Conservation (phyloP, 1,140 invertebrate genomes). For the Aphelenchoides fujianensis region DNA sequence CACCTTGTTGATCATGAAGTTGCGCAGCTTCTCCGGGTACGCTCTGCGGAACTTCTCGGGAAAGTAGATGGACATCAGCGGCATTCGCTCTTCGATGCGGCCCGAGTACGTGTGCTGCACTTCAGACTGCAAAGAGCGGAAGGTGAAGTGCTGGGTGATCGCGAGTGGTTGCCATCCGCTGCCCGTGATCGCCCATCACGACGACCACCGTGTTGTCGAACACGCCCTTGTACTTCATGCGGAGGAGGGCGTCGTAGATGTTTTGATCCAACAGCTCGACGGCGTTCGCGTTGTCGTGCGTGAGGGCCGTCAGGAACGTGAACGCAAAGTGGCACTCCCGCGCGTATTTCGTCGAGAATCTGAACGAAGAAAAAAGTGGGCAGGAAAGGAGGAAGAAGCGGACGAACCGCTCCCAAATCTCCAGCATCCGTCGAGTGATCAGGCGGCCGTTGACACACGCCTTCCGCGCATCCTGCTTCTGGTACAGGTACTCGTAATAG, state of each 20-base stretch:
- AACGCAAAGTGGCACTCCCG: constrained; percentile 2
- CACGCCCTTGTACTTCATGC: constrained; percentile 16
- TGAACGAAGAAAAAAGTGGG: neutral
- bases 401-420: constrained; percentile 14
- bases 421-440: neutral
- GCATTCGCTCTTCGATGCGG: constrained; percentile 61
- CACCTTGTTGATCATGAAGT: constrained; percentile 39
- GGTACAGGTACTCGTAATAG: constrained; percentile 14
- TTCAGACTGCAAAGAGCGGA: constrained; percentile 11
- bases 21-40: constrained; percentile 16
- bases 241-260: constrained; percentile 1
- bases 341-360: neutral
- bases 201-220: constrained; percentile 64
- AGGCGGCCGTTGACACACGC: constrained; percentile 7
- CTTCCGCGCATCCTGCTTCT: neutral
- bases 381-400: neutral
- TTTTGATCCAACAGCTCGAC: neutral
- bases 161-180: constrained; percentile 45
- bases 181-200: constrained; percentile 64
- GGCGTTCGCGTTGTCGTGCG: constrained; percentile 13
- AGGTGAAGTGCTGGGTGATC: neutral
- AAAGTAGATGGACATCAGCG: constrained; percentile 50
- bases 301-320: neutral
- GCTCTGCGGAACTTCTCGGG: constrained; percentile 35
- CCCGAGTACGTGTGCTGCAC: constrained; percentile 48